phyloP scores from a whole-genome alignment of 2,888 invertebrate species.

The Lasiommata megera region DNA sequence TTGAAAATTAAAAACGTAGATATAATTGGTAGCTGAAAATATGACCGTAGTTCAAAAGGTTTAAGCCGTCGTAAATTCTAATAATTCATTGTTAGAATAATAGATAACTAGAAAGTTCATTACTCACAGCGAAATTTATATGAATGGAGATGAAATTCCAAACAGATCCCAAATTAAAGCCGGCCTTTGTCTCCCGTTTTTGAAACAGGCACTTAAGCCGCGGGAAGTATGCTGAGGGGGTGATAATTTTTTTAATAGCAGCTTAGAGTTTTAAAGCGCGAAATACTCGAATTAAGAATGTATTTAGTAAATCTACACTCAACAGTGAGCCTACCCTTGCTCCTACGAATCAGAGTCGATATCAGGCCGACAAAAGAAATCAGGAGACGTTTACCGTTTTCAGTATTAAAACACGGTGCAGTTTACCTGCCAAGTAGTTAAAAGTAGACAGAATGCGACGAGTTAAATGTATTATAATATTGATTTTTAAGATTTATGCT shows the following conservation, averaged over 20 bases:
- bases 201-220: conserved; percentile 26
- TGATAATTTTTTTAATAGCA: conserved; percentile 28
- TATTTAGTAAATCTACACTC: not conserved
- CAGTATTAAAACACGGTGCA: no score
- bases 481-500: no score
- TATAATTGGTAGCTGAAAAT: no score
- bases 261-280: conserved; percentile 27
- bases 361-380: no score
- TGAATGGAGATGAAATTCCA: conserved; percentile 27
- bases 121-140: conserved; percentile 20
- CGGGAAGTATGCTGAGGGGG: conserved; percentile 26
- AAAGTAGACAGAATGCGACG: no score
- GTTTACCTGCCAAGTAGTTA: no score
- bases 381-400: no score
- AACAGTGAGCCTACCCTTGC: not conserved
- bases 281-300: conserved; percentile 18
- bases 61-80: not conserved
- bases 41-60: not conserved
- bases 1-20: no score
- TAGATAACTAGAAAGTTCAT: not conserved
- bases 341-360: no score
- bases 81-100: not conserved
- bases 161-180: conserved; percentile 29
- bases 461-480: no score
- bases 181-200: conserved; percentile 26